phyloP scores from a whole-genome alignment of 2,797 vertebrate genomes.

The Phylloscopus collybita region DNA sequence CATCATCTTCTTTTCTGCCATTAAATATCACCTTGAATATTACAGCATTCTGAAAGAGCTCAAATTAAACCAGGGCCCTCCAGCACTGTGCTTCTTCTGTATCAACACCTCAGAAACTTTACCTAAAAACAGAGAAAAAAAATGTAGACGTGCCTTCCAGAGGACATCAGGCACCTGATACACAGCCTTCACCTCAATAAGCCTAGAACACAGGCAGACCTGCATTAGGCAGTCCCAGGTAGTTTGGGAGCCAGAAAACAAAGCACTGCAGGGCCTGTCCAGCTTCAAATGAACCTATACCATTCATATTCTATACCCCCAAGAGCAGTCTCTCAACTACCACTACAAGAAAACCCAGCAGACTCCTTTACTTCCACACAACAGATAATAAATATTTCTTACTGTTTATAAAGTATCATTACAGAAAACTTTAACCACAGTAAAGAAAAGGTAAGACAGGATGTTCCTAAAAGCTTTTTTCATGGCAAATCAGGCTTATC shows the following conservation, averaged over 20 bases:
- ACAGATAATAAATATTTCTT: not conserved
- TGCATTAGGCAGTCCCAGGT: not conserved
- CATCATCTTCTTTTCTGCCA: not conserved
- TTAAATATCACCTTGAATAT: not conserved
- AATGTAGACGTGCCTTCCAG: not conserved
- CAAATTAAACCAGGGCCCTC: not conserved
- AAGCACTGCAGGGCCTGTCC: not conserved
- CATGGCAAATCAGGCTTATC: not conserved
- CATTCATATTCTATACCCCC: not conserved
- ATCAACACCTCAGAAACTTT: not conserved
- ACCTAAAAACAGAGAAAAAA: not conserved
- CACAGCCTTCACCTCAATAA: not conserved
- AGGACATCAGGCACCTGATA: not conserved
- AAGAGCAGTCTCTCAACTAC: not conserved
- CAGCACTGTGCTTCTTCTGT: not conserved
- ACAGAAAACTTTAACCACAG: not conserved
- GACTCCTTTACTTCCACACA: not conserved
- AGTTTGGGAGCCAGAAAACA: not conserved
- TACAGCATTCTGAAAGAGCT: not conserved
- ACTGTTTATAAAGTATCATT: slow-evolving; percentile 4
- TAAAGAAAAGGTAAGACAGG: not conserved
- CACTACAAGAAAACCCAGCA: not conserved
- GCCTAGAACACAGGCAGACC: not conserved
- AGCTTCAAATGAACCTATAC: not conserved
- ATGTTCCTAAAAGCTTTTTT: not conserved